These are phyloP conservation scores for Sthenelais limicola DNA, from an alignment of 2,888 invertebrate species.

Conservation along the genomic window DNA sequence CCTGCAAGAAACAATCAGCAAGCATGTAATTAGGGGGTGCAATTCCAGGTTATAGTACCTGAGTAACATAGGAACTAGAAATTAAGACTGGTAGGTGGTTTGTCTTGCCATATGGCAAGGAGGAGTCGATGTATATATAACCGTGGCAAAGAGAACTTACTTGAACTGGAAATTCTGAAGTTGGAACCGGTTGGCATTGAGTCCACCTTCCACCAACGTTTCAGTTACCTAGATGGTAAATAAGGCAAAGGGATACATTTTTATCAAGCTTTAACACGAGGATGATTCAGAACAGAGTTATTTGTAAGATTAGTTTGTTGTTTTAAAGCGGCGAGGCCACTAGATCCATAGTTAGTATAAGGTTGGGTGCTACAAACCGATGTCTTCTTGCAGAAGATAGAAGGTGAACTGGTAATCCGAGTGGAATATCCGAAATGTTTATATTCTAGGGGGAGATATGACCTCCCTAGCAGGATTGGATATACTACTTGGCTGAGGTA, in stretches of 20 bases:
- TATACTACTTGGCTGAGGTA: no score
- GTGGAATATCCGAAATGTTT: no score
- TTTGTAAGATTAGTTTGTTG: no score
- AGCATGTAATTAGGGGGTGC: no score
- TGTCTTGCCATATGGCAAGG: not conserved
- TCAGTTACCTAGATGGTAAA: slow-evolving; percentile 20
- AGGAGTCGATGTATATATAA: not conserved
- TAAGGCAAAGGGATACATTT: no score
- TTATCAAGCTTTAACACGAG: slow-evolving; percentile 9
- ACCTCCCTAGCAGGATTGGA: no score
- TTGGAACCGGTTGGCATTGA: slow-evolving; percentile 12
- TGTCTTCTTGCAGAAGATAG: not conserved
- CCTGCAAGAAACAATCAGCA: slow-evolving; percentile 3
- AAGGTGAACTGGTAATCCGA: no score
- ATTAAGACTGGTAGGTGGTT: not conserved
- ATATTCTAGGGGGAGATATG: no score
- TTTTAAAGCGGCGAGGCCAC: no score
- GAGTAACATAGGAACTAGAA: not conserved
- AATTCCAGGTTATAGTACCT: no score
- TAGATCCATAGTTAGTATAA: no score
- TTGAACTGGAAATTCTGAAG: slow-evolving; percentile 17
- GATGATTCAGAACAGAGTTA: slow-evolving; percentile 2
- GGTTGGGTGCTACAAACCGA: not conserved
- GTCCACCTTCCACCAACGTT: not conserved
- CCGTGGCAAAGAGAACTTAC: not conserved